These are phyloP conservation scores for Brenthis ino DNA, from an alignment of 2,888 invertebrate species.

Conservation along the genomic window DNA sequence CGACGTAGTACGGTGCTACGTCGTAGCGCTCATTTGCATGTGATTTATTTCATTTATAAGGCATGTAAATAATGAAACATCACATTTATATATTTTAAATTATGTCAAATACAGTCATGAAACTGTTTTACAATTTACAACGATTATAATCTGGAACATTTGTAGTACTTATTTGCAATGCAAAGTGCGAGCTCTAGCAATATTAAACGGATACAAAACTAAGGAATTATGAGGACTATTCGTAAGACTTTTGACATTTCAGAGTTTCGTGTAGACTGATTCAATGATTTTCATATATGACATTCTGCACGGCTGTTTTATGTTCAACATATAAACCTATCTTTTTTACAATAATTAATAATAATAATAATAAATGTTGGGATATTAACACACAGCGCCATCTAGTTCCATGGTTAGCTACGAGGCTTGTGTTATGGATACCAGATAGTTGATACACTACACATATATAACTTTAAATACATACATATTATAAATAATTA, in stretches of 20 bases:
- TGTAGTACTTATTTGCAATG: conserved; percentile 35
- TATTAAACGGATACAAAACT: conserved; percentile 39
- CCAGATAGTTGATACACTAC: too few species aligned
- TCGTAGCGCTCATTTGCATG: conserved; percentile 5
- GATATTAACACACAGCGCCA: too few species aligned
- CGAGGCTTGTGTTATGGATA: too few species aligned
- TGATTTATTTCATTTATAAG: conserved; percentile 4
- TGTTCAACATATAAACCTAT: too few species aligned
- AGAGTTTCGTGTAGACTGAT: background rate
- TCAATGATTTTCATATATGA: background rate
- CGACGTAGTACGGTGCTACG: conserved; percentile 2
- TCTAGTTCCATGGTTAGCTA: too few species aligned
- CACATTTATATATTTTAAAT: conserved; percentile 15
- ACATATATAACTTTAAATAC: too few species aligned
- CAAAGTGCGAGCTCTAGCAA: conserved; percentile 34
- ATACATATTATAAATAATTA: too few species aligned
- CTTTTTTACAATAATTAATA: too few species aligned
- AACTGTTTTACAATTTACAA: conserved; percentile 17
- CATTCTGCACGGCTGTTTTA: too few species aligned
- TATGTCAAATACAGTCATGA: conserved; percentile 5
- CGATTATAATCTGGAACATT: conserved; percentile 23
- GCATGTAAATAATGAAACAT: background rate
- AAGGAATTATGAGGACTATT: conserved; percentile 38
- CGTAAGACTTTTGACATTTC: conserved; percentile 29
- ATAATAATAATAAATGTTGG: too few species aligned